These are phyloP conservation scores for Mystacornis crossleyi DNA, from an alignment of 2,113 vertebrate genomes.

Conservation along the genomic window DNA sequence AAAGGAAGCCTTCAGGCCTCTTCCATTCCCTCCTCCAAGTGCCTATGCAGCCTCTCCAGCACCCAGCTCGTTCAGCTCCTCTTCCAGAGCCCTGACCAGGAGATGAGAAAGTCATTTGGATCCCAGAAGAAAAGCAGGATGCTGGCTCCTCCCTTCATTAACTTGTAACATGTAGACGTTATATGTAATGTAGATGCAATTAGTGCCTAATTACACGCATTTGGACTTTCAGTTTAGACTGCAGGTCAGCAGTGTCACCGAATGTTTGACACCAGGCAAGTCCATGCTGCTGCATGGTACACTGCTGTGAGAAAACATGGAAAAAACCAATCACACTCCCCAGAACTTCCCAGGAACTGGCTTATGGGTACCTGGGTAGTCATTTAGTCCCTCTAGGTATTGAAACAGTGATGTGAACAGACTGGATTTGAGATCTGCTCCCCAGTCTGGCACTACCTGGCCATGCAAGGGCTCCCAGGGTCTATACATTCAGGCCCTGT, in stretches of 20 bases:
- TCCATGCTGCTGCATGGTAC: fast-evolving
- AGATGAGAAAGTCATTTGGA: background rate
- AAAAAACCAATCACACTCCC: fast-evolving
- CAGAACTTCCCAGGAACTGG: background rate
- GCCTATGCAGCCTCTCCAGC: fast-evolving
- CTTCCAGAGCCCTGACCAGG: background rate
- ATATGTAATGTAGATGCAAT: background rate
- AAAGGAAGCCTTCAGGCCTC: background rate
- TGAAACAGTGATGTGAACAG: fast-evolving
- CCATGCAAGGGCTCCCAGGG: background rate
- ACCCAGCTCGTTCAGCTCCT: background rate
- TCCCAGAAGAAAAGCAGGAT: fast-evolving
- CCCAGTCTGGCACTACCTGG: background rate
- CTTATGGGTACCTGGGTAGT: fast-evolving
- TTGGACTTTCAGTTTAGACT: background rate
- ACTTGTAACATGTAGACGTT: background rate
- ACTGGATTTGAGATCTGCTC: background rate
- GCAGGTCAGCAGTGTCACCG: fast-evolving
- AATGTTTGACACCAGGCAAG: fast-evolving
- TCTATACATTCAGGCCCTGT: background rate
- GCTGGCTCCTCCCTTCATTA: background rate
- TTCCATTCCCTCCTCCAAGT: background rate
- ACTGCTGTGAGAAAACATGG: background rate
- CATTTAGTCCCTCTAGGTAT: too few species aligned
- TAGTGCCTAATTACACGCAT: background rate